Conservation (phyloP, 2,888 invertebrate genomes). For the Muschampia plurimacula region DNA sequence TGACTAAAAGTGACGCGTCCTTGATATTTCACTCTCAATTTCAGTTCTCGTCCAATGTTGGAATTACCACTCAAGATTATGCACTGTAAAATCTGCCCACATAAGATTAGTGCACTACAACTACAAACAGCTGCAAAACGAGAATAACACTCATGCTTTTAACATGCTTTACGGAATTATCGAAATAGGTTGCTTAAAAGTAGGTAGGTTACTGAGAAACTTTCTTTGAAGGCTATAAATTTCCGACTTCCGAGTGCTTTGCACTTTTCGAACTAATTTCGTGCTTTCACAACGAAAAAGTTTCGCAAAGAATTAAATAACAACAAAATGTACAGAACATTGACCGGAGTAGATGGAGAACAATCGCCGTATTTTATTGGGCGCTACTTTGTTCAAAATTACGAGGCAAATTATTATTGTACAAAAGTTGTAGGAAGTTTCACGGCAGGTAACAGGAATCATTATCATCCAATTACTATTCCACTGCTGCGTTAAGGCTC, state of each 20-base stretch:
- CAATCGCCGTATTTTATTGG: constrained; percentile 8
- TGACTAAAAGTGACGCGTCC: too few relatives aligned
- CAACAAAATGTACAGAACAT: constrained; percentile 23
- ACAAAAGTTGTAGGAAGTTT: background rate
- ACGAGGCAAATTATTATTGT: background rate
- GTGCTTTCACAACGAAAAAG: constrained; percentile 32
- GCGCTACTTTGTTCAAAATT: background rate
- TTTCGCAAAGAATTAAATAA: constrained; percentile 30
- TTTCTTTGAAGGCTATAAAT: constrained; percentile 33
- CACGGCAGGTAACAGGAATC: background rate
- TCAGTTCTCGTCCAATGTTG: too few relatives aligned
- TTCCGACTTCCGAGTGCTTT: constrained; percentile 32
- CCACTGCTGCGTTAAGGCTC: background rate
- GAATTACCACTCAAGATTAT: too few relatives aligned
- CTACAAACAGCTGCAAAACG: background rate
- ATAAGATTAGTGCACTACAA: background rate
- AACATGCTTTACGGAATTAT: background rate
- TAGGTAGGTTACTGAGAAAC: constrained; percentile 25
- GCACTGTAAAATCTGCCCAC: too few relatives aligned
- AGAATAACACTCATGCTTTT: background rate
- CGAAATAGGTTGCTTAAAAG: background rate
- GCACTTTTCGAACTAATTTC: constrained; percentile 37
- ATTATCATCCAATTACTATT: background rate
- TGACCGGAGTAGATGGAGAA: background rate
- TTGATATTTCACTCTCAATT: too few relatives aligned